phyloP scores from a whole-genome alignment of 2,797 vertebrate genomes.

The Peromyscus melanophrys region DNA sequence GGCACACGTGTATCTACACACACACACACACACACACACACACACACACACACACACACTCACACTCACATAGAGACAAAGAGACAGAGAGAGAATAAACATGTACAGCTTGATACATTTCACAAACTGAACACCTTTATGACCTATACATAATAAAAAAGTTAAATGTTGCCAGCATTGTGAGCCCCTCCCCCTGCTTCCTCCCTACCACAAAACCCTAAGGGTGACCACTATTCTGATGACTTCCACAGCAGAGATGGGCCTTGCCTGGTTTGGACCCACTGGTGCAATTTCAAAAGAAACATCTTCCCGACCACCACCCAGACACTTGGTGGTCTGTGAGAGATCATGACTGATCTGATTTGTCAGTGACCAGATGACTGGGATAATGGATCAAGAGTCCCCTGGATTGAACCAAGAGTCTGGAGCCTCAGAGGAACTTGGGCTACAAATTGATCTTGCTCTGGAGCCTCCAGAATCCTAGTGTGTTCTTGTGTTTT shows the following conservation, averaged over 20 bases:
- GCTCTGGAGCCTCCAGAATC: neutral
- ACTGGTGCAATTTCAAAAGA: slow-evolving; percentile 49
- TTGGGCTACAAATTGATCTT: neutral
- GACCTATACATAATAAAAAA: slow-evolving; percentile 18
- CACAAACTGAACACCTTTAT: slow-evolving; percentile 1
- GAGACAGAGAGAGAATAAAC: neutral
- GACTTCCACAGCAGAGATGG: neutral
- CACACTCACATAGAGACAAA: too few relatives aligned
- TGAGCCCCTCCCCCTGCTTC: neutral
- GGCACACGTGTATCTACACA: neutral
- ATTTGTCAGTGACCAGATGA: slow-evolving; percentile 27
- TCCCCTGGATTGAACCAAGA: slow-evolving; percentile 33
- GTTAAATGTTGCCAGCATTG: neutral
- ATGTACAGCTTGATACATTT: neutral
- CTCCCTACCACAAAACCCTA: slow-evolving; percentile 24
- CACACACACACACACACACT: neutral
- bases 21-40: neutral
- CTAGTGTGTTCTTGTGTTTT: neutral
- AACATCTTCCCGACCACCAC: neutral
- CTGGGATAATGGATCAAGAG: slow-evolving; percentile 1
- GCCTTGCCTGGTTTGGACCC: slow-evolving; percentile 7
- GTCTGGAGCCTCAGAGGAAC: neutral
- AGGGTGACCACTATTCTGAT: neutral
- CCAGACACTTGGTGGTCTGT: neutral
- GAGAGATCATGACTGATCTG: neutral